phyloP scores from a whole-genome alignment of 2,888 invertebrate genomes.

The Pemphredon lugubris region DNA sequence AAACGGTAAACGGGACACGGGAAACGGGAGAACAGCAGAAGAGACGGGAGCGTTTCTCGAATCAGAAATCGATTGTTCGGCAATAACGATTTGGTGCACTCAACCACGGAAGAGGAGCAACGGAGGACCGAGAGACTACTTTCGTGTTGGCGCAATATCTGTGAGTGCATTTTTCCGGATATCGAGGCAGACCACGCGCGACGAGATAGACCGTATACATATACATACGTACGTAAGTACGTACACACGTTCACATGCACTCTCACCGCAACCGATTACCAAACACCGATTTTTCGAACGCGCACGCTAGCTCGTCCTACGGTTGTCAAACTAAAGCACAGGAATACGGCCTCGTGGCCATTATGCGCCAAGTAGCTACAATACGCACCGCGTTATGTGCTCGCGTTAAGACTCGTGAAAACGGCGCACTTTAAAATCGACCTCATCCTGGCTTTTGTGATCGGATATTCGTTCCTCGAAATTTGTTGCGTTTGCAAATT shows the following conservation, averaged over 20 bases:
- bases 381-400: slow-evolving; percentile 47
- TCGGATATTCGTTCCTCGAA: slow-evolving; percentile 3
- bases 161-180: slow-evolving; percentile 76
- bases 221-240: not conserved
- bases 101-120: slow-evolving; percentile 52
- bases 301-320: not conserved
- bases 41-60: slow-evolving; percentile 52
- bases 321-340: slow-evolving; percentile 22
- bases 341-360: slow-evolving; percentile 28
- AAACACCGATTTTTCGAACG: slow-evolving; percentile 49
- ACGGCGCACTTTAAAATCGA: slow-evolving; percentile 31
- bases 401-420: slow-evolving; percentile 22
- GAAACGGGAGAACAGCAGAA: slow-evolving; percentile 16
- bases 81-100: slow-evolving; percentile 75
- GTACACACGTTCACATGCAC: too few species aligned
- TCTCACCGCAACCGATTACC: slow-evolving; percentile 34
- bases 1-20: slow-evolving; percentile 7
- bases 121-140: slow-evolving; percentile 63
- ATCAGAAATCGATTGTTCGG: slow-evolving; percentile 70
- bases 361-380: slow-evolving; percentile 50
- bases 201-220: slow-evolving; percentile 28
- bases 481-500: slow-evolving; percentile 3
- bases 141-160: slow-evolving; percentile 75
- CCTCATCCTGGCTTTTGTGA: not conserved
- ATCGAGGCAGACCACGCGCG: slow-evolving; percentile 62